These are phyloP conservation scores for Lacerta bilineata DNA, from an alignment of 2,797 vertebrate species.

Conservation along the genomic window DNA sequence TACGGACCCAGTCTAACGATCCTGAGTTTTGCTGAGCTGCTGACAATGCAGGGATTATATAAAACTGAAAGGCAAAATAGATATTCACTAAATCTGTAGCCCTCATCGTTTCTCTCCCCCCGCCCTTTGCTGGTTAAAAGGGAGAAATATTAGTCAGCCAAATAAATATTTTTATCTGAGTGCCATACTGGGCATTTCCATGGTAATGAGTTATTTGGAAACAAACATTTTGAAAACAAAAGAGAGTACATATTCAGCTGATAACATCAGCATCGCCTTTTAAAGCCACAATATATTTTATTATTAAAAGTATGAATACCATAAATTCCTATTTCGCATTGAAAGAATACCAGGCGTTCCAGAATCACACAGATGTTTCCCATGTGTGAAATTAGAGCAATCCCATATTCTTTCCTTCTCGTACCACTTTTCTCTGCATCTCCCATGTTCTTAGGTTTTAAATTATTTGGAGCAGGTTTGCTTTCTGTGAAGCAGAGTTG, in stretches of 20 bases:
- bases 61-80: not conserved
- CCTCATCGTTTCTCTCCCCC: not conserved
- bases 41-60: not conserved
- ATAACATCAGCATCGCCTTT: constrained; percentile 34
- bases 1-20: not conserved
- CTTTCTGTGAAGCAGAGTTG: too few species aligned
- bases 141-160: not conserved
- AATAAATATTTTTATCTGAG: constrained; percentile 32
- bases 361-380: constrained; percentile 48
- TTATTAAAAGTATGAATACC: constrained; percentile 46
- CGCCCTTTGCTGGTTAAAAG: not conserved
- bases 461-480: not conserved
- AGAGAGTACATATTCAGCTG: constrained; percentile 19
- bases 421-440: not conserved
- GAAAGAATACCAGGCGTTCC: constrained; percentile 44
- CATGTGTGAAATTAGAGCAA: not conserved
- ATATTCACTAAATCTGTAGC: not conserved
- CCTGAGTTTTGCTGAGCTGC: rapidly evolving
- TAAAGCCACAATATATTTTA: constrained; percentile 31
- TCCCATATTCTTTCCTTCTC: not conserved
- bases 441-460: not conserved
- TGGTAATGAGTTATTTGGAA: not conserved
- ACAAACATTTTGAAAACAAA: not conserved
- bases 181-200: not conserved
- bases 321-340: constrained; percentile 33